phyloP scores from a whole-genome alignment of 2,113 vertebrate genomes.

The Otolemur garnettii region DNA sequence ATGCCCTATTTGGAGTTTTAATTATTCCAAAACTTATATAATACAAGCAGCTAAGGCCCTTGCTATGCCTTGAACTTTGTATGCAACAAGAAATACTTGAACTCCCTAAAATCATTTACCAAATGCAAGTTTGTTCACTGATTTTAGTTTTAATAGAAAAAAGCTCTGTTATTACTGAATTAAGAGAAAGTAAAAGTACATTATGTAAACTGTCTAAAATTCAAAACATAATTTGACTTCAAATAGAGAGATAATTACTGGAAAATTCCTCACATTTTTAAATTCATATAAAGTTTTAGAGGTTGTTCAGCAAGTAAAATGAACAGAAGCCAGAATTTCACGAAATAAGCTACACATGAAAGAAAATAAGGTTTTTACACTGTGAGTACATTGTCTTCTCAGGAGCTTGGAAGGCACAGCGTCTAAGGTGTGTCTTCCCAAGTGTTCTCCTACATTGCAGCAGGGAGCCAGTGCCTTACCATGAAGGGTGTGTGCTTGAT shows the following conservation, averaged over 20 bases:
- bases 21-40: neutral
- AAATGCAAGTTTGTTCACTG: neutral
- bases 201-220: neutral
- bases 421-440: neutral
- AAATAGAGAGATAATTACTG: neutral
- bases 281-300: neutral
- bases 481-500: neutral
- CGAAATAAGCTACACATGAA: neutral
- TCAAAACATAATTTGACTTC: neutral
- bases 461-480: neutral
- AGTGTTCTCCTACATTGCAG: neutral
- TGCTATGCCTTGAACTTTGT: neutral
- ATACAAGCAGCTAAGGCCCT: neutral
- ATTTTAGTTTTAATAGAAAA: slow-evolving; percentile 33
- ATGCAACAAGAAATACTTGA: neutral
- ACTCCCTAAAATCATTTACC: neutral
- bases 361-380: neutral
- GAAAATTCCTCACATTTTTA: neutral
- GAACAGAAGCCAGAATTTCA: neutral
- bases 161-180: neutral
- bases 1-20: neutral
- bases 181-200: neutral
- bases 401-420: neutral
- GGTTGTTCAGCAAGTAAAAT: neutral
- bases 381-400: neutral